Conservation (phyloP, 2,797 vertebrate genomes). For the Prunella strophiata region DNA sequence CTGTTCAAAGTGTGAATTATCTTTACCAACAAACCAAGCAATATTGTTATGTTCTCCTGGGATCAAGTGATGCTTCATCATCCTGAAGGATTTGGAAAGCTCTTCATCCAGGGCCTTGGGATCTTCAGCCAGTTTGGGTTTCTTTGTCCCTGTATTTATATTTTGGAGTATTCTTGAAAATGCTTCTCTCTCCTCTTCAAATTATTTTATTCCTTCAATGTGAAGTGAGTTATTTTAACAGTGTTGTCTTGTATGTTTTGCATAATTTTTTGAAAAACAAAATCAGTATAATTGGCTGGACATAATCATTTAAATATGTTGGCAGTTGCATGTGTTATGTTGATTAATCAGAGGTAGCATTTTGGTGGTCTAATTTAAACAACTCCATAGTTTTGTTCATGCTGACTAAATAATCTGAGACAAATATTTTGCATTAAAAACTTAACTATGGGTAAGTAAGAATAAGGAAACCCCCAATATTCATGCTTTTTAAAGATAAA, state of each 20-base stretch:
- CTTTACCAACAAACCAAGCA: background rate
- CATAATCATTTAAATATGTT: background rate
- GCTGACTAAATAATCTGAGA: background rate
- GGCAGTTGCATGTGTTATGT: background rate
- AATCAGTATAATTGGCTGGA: background rate
- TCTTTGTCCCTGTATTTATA: background rate
- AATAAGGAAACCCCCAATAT: background rate
- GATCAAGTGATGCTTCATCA: background rate
- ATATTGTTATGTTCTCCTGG: background rate
- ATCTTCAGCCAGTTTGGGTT: background rate
- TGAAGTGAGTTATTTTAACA: background rate
- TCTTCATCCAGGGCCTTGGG: background rate
- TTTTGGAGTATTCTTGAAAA: background rate
- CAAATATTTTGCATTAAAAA: background rate
- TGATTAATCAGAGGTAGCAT: background rate
- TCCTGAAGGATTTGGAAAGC: background rate
- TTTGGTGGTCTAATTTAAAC: background rate
- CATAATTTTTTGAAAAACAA: background rate
- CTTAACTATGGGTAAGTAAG: background rate
- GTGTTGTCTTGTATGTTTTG: background rate
- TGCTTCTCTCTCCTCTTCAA: background rate
- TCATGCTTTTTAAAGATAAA: background rate
- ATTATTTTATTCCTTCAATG: background rate
- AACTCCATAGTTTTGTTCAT: background rate
- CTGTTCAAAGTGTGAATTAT: background rate